These are phyloP conservation scores for Cacatua alba DNA, from an alignment of 2,113 vertebrate genomes.

Conservation along the genomic window DNA sequence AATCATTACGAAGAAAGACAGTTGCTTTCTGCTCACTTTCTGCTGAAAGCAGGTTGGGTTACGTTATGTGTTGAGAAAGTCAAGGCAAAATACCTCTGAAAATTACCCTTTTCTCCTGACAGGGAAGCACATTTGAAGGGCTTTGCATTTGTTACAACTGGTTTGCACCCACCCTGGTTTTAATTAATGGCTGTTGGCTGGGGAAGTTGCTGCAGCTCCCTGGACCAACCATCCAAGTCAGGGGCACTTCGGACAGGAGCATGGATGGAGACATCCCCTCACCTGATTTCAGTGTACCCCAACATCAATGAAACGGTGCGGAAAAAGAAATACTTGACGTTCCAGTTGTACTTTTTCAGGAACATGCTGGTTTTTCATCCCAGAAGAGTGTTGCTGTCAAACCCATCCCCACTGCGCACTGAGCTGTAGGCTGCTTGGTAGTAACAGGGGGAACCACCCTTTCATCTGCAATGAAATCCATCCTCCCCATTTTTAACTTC, in stretches of 20 bases:
- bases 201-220: neutral
- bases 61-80: accelerated
- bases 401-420: neutral
- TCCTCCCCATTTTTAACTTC: neutral
- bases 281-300: neutral
- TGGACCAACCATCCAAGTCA: neutral
- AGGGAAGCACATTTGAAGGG: neutral
- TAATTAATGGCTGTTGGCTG: neutral
- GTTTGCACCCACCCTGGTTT: neutral
- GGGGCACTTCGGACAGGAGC: neutral
- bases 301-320: accelerated
- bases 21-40: accelerated
- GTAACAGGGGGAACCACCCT: neutral
- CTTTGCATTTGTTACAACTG: neutral
- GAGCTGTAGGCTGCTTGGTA: neutral
- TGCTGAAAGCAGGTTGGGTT: neutral
- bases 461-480: slow-evolving; percentile 11
- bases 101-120: neutral
- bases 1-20: neutral
- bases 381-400: neutral
- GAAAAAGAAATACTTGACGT: neutral
- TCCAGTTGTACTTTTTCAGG: neutral
- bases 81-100: neutral
- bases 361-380: neutral
- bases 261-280: neutral